Percentiles rank a stretch among this genome's conserved stretches.
phyloP scores from a whole-genome alignment of 2,888 invertebrate species.

The Drosophila conformis region DNA sequence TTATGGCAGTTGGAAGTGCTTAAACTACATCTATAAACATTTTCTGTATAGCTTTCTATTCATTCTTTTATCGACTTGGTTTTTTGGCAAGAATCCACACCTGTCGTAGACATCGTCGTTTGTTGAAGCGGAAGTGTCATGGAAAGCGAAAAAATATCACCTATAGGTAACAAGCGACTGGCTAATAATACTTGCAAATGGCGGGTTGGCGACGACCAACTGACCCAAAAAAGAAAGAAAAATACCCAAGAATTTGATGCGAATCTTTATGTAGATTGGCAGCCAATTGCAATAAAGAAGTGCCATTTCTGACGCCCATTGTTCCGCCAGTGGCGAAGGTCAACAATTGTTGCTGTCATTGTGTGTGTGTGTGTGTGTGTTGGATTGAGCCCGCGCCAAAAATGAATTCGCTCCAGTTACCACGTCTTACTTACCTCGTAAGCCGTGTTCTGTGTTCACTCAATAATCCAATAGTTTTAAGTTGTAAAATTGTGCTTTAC shows the following conservation, averaged over 20 bases:
- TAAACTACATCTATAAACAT: background rate
- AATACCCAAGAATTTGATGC: conserved; percentile 32
- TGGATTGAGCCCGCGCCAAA: conserved; percentile 63
- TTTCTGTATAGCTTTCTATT: background rate
- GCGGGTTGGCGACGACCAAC: conserved; percentile 57
- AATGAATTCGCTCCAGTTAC: conserved; percentile 56
- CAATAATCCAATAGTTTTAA: conserved; percentile 11
- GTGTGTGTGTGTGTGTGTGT: conserved; percentile 3
- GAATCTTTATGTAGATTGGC: conserved; percentile 50
- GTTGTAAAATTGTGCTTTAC: conserved; percentile 37
- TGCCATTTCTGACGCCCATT: conserved; percentile 31
- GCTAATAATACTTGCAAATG: conserved; percentile 13
- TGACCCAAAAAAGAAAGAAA: conserved; percentile 54
- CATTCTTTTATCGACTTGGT: background rate
- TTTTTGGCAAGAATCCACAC: background rate
- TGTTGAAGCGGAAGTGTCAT: conserved; percentile 52
- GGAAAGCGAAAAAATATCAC: conserved; percentile 38
- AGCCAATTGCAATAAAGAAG: conserved; percentile 19
- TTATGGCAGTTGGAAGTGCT: background rate
- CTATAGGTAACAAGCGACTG: conserved; percentile 4
- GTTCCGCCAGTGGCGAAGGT: conserved; percentile 60
- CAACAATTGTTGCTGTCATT: conserved; percentile 10
- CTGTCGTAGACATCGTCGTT: conserved; percentile 19
- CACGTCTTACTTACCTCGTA: conserved; percentile 65
- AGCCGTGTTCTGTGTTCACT: conserved; percentile 1